A percentile compares a stretch with the other conserved stretches of the same genome.
Evolutionary conservation across 2,888 invertebrate genomes (phyloP).

Genomic region (Drosophila testacea): DNA sequence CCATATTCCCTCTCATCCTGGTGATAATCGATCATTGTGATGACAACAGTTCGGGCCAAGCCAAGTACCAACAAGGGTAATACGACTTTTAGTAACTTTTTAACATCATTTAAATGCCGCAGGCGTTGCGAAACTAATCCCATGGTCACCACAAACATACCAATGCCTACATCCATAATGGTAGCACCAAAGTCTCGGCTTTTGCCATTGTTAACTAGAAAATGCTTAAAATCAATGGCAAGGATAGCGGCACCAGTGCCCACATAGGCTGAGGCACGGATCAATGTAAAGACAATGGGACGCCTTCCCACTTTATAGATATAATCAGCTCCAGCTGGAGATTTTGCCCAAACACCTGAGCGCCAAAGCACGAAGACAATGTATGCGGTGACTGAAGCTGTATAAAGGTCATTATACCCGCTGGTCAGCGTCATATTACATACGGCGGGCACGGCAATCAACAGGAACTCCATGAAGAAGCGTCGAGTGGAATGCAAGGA

Average conservation of each 20-base stretch:
- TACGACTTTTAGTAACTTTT: conserved; percentile 76
- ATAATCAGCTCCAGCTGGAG: conserved; percentile 6
- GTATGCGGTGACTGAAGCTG: neutral
- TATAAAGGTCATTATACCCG: conserved; percentile 65
- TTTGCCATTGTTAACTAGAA: conserved; percentile 94
- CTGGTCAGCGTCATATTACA: conserved; percentile 87
- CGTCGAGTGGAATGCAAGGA: conserved; percentile 42
- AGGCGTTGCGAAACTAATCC: conserved; percentile 89
- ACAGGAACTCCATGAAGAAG: conserved; percentile 86
- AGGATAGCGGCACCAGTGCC: conserved; percentile 93
- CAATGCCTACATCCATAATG: conserved; percentile 98
- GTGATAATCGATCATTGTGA: conserved; percentile 90
- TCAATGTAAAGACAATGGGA: conserved; percentile 87
- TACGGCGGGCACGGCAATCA: conserved; percentile 87
- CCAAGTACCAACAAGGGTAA: conserved; percentile 87
- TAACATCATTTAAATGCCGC: conserved; percentile 54
- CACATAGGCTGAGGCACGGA: conserved; percentile 90
- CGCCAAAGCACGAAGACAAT: conserved; percentile 28
- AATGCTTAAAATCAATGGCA: conserved; percentile 96
- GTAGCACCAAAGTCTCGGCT: conserved; percentile 94
- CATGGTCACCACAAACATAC: conserved; percentile 93
- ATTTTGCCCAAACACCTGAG: conserved; percentile 42
- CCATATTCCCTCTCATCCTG: conserved; percentile 97
- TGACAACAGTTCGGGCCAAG: conserved; percentile 87
- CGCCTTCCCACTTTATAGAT: conserved; percentile 63